Conservation (phyloP, 1,140 invertebrate species). For the Scylla paramamosain region DNA sequence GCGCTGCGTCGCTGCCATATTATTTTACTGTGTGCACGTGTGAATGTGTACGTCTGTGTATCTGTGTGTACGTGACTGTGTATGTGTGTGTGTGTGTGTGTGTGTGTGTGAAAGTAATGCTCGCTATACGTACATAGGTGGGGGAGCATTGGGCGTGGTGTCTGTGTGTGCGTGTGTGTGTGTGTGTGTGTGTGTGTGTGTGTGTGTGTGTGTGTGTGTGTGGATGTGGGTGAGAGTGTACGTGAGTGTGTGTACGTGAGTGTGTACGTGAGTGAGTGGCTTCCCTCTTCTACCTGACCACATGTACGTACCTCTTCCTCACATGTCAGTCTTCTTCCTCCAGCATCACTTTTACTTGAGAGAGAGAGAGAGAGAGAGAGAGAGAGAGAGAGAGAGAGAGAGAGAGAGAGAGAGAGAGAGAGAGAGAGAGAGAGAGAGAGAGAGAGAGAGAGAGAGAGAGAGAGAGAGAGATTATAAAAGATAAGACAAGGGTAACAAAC, state of each 20-base stretch:
- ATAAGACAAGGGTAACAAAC: too few species aligned
- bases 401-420: background rate
- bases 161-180: constrained; percentile 34
- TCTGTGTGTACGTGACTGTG: constrained; percentile 22
- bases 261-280: background rate
- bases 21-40: background rate
- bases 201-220: constrained; percentile 29
- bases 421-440: too few species aligned
- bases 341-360: constrained; percentile 13
- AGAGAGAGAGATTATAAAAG: too few species aligned
- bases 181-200: constrained; percentile 7
- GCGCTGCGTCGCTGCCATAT: background rate
- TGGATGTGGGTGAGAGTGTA: constrained; percentile 2
- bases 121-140: background rate
- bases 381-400: constrained; percentile 18
- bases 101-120: background rate
- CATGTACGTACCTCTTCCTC: background rate
- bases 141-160: background rate
- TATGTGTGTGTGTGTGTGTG: constrained; percentile 29
- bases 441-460: background rate
- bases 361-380: constrained; percentile 8
- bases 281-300: background rate
- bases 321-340: background rate
- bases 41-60: constrained; percentile 6
- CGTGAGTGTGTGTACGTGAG: constrained; percentile 28